These are phyloP conservation scores for Ganaspis sp. DNA, from an alignment of 1,140 invertebrate genomes.

Conservation along the genomic window DNA sequence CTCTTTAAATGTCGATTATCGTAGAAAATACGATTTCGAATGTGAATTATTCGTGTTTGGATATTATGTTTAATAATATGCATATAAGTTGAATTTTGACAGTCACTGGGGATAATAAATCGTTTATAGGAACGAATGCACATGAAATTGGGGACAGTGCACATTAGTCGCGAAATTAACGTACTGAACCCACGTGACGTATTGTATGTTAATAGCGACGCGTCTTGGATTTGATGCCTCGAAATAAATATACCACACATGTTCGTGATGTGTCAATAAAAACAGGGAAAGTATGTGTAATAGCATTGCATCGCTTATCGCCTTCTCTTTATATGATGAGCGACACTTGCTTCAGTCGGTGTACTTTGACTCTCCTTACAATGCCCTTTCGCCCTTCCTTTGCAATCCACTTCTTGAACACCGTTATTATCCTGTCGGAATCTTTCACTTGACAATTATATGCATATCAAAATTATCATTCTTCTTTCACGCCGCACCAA, in stretches of 20 bases:
- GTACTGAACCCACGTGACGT: neutral
- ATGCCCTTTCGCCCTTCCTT: constrained; percentile 24
- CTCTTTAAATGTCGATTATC: no score
- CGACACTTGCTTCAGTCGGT: constrained; percentile 16
- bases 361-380: constrained; percentile 19
- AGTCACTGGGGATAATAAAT: no score
- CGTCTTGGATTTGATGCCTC: constrained; percentile 9
- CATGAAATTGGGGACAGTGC: neutral
- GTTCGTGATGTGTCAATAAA: neutral
- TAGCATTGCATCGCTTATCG: neutral
- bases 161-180: constrained; percentile 10
- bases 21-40: no score
- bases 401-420: constrained; percentile 1
- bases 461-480: constrained; percentile 19
- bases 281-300: neutral
- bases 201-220: constrained; percentile 10
- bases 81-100: no score
- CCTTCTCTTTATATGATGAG: constrained; percentile 2
- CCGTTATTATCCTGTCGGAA: constrained; percentile 1
- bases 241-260: constrained; percentile 7
- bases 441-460: neutral
- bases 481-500: neutral
- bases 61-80: no score
- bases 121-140: no score
- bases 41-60: no score